Base-by-base conservation (phyloP, 1,140 invertebrate species). In the Hyles vespertilio region DNA sequence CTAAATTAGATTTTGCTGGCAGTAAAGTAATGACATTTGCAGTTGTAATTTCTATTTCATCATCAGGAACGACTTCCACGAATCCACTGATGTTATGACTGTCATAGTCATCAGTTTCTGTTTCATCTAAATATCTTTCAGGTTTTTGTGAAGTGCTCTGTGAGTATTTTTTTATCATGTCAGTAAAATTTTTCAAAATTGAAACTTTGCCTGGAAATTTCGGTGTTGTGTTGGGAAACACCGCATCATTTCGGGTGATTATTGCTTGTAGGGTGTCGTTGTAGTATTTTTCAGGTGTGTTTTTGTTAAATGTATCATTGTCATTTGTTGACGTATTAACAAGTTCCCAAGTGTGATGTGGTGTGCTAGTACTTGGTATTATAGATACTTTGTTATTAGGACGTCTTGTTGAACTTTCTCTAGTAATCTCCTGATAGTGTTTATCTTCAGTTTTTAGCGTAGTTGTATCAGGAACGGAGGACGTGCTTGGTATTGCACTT, bases 1-100 rank as follows among this genome's bases (percentile, higher is more conserved):
- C 91, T 9, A 92, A 84, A 77, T 93, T 92, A 6, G 92, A 92
- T 78, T 92, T 91, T 32, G 91, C 91, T n/a, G 92, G 92, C 58
- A 92, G 72, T 59, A 93, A 74, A 33, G 92, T 93, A 8, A 92
- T 91, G 33, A 92, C 69, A 57, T 72, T 69, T 22, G 84, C 62
- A 9, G 88, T 87, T 32, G 84, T 89, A 10, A 74, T 70, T 56
- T 82, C 86, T 40, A 85, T 60, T 65, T 89, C 78, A 52, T 87
- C 84, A 56, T 87, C 84, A 5, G 74, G 72, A 33, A 85, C 77
- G 32, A 89, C 78, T 71, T 87, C 84, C 53, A 86, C 81, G 22
- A 76, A 80, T 46, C 85, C 85, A 51, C 68, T 76, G 65, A 82
- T 80, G 67, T 81, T 70, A 11, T 64, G 65, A 60, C 57, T 67